A percentile compares a stretch with the other conserved stretches of the same genome.
Evolutionary conservation across 2,113 vertebrate species (phyloP).

Genomic region (Glaucidium brasilianum): DNA sequence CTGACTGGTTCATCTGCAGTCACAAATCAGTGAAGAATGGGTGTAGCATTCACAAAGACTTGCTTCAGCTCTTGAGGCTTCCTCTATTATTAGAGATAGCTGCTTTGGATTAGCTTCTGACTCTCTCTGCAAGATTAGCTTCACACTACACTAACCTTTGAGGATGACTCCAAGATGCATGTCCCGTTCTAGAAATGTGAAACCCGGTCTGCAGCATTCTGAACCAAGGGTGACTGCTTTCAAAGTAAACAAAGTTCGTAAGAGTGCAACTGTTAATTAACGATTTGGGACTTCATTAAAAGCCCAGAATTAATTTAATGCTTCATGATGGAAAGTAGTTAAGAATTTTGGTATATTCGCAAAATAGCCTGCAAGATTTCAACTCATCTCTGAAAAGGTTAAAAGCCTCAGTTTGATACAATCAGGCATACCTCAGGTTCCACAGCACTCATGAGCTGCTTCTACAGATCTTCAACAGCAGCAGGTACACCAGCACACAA

Average conservation of each 20-base stretch:
- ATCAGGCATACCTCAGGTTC: background rate
- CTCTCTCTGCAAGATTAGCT: background rate
- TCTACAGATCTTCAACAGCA: background rate
- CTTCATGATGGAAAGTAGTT: background rate
- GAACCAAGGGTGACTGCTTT: background rate
- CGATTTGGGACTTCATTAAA: background rate
- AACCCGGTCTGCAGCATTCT: background rate
- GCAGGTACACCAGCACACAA: background rate
- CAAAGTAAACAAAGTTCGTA: rapidly evolving
- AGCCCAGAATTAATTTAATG: background rate
- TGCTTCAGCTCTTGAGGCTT: background rate
- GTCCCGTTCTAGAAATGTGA: background rate
- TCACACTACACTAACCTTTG: background rate
- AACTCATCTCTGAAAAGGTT: background rate
- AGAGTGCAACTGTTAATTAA: rapidly evolving
- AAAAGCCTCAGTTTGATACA: background rate
- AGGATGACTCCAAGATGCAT: background rate
- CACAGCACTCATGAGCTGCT: background rate
- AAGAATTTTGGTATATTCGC: background rate
- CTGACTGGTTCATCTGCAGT: background rate
- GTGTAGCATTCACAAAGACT: background rate
- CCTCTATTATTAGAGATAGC: background rate
- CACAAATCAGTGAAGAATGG: background rate
- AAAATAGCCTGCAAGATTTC: background rate
- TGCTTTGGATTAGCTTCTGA: background rate